A percentile compares a stretch with the other conserved stretches of the same genome.
phyloP scores from a whole-genome alignment of 53 echinoderm and acorn worm species.

The Pentamera pediparva region DNA sequence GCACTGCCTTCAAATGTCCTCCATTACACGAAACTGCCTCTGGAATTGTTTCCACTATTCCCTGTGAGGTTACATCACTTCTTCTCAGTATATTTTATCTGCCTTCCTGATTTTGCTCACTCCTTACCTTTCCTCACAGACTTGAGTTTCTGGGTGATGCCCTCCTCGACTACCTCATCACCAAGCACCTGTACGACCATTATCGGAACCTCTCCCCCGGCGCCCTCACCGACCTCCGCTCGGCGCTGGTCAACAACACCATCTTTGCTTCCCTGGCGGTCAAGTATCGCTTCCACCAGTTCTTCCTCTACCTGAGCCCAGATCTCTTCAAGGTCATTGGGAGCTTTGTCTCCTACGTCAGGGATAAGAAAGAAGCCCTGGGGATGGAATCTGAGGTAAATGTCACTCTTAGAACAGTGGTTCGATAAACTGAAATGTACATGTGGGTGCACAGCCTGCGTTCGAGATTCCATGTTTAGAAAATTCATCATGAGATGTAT shows the following conservation, averaged over 20 bases:
- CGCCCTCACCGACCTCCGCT: conserved; percentile 93
- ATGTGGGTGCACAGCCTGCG: too few species aligned
- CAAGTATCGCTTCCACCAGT: conserved; percentile 92
- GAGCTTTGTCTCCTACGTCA: conserved; percentile 91
- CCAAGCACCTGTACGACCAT: conserved; percentile 88
- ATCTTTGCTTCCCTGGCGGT: conserved; percentile 98
- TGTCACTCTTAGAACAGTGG: conserved; percentile 56
- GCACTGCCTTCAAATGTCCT: too few species aligned
- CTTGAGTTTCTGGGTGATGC: conserved; percentile 95
- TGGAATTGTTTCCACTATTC: too few species aligned
- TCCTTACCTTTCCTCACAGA: conserved; percentile 29
- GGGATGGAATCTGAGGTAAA: conserved; percentile 98
- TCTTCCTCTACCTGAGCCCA: conserved; percentile 87
- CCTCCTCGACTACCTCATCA: conserved; percentile 95
- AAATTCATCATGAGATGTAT: too few species aligned
- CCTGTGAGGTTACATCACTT: too few species aligned
- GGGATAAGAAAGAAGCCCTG: conserved; percentile 88
- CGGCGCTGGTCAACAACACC: conserved; percentile 99
- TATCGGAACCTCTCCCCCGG: conserved; percentile 94
- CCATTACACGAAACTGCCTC: too few species aligned
- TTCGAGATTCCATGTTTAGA: too few species aligned
- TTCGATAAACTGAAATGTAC: too few species aligned
- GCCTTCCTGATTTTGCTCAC: too few species aligned
- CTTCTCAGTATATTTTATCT: too few species aligned
- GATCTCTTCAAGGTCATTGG: conserved; percentile 89